Conservation (phyloP, 2,888 invertebrate genomes). For the Polyploca ridens region DNA sequence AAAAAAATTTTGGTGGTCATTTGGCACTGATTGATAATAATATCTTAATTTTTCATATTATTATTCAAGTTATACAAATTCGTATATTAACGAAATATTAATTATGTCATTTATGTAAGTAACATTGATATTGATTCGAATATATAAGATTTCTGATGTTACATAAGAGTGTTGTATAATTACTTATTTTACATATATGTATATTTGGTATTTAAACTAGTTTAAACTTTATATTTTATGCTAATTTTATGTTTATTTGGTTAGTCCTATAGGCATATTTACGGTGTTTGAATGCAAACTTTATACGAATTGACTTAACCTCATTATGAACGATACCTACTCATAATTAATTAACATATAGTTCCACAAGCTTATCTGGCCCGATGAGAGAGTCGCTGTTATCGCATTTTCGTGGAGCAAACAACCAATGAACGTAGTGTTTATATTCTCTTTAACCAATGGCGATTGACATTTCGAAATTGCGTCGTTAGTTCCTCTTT, state of each 20-base stretch:
- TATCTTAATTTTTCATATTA: neutral
- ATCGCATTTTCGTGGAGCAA: too few species aligned
- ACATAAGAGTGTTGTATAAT: conserved; percentile 29
- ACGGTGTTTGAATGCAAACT: neutral
- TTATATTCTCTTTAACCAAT: too few species aligned
- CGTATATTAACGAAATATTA: neutral
- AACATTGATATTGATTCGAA: neutral
- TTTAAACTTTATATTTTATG: conserved; percentile 2
- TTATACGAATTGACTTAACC: neutral
- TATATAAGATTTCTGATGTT: conserved; percentile 25
- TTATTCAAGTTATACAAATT: neutral
- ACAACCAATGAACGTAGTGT: too few species aligned
- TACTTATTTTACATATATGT: conserved; percentile 3
- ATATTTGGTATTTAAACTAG: conserved; percentile 6
- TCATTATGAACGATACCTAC: neutral
- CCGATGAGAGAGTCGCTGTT: too few species aligned
- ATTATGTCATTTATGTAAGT: neutral
- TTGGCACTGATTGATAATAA: neutral
- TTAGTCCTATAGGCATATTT: neutral
- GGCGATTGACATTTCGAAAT: too few species aligned
- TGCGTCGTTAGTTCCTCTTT: too few species aligned
- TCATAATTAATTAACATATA: neutral
- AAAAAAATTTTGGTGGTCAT: neutral
- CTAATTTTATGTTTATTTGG: conserved; percentile 9
- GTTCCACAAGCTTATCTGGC: too few species aligned